phyloP scores from a whole-genome alignment of 2,888 invertebrate species.

The Drosophila mayaguana region DNA sequence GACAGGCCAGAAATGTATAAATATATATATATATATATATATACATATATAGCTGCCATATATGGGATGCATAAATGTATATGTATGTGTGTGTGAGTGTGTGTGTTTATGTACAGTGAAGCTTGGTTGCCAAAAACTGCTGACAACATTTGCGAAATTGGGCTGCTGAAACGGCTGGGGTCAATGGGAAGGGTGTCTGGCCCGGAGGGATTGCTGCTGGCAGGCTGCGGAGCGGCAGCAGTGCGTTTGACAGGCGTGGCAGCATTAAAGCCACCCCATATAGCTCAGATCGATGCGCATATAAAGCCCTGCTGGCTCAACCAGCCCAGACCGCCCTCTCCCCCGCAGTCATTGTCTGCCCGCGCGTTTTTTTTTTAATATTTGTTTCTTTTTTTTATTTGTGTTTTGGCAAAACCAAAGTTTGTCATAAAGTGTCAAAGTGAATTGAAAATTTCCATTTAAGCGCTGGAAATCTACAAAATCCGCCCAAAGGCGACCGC shows the following conservation, averaged over 20 bases:
- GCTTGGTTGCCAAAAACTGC: conserved; percentile 66
- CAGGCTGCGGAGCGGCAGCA: not conserved
- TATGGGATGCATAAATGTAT: conserved; percentile 35
- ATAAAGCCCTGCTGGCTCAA: conserved; percentile 23
- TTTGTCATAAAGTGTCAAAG: conserved; percentile 80
- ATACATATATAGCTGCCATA: not conserved
- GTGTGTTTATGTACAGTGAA: conserved; percentile 9
- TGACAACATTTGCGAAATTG: conserved; percentile 75
- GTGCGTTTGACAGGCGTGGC: conserved; percentile 58
- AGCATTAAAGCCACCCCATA: conserved; percentile 59
- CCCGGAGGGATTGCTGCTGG: not conserved
- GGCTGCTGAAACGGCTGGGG: conserved; percentile 22
- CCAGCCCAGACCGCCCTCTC: not conserved
- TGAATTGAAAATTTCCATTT: conserved; percentile 79
- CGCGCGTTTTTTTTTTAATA: not conserved
- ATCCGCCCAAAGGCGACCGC: conserved; percentile 60
- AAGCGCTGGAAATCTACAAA: conserved; percentile 69
- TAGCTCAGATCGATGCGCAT: conserved; percentile 50
- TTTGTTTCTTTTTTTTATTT: conserved; percentile 10
- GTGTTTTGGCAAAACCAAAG: conserved; percentile 63
- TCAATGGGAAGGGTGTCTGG: not conserved
- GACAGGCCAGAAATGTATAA: conserved; percentile 47
- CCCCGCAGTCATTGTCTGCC: not conserved
- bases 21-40: conserved; percentile 11
- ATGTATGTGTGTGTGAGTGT: not conserved